Evolutionary conservation across 2,113 vertebrate species (phyloP).

Genomic region (Chlorodrepanis virens): DNA sequence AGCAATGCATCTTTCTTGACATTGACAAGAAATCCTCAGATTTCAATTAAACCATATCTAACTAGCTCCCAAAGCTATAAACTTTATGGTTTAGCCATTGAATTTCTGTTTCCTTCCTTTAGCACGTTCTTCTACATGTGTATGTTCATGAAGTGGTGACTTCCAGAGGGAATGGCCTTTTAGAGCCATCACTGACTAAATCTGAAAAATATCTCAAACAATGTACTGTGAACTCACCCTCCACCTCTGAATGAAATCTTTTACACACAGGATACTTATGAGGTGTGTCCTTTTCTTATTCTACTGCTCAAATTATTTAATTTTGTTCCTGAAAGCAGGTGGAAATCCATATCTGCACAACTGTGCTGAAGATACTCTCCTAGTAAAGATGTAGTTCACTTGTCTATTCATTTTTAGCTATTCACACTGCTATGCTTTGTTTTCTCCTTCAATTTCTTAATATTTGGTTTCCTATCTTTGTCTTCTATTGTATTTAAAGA

Average conservation of each 20-base stretch:
- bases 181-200: not conserved
- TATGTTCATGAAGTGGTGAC: not conserved
- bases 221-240: not conserved
- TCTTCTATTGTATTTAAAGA: not conserved
- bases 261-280: not conserved
- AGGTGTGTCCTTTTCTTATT: not conserved
- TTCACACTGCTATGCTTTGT: not conserved
- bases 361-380: not conserved
- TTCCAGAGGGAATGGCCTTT: not conserved
- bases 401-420: not conserved
- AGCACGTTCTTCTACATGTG: not conserved
- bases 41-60: not conserved
- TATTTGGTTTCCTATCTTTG: not conserved
- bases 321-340: not conserved
- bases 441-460: not conserved
- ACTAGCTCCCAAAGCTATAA: not conserved
- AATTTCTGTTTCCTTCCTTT: not conserved
- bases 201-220: not conserved
- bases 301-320: not conserved
- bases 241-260: not conserved
- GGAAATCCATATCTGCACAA: not conserved
- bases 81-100: fast-evolving
- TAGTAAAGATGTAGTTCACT: not conserved
- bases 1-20: not conserved
- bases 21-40: not conserved